phyloP scores from a whole-genome alignment of 2,113 vertebrate species.

The Entomyzon cyanotis region DNA sequence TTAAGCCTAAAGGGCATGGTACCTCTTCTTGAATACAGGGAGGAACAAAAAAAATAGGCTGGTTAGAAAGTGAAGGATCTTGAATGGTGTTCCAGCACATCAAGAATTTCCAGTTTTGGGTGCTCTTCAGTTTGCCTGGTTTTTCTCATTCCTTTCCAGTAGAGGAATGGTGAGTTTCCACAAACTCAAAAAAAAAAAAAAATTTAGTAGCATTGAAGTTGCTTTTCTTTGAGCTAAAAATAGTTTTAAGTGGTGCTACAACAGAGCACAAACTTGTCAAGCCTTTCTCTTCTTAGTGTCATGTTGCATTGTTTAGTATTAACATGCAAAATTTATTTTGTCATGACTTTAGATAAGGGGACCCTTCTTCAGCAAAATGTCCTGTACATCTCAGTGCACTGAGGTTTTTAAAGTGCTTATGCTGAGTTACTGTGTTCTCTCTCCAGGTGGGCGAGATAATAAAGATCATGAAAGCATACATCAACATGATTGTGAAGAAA shows the following conservation, averaged over 20 bases:
- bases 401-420: background rate
- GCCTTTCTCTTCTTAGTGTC: background rate
- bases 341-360: background rate
- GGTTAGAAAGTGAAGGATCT: background rate
- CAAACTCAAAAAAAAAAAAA: background rate
- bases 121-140: background rate
- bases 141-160: background rate
- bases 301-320: background rate
- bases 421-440: background rate
- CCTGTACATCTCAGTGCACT: background rate
- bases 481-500: conserved; percentile 94
- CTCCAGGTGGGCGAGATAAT: conserved; percentile 88
- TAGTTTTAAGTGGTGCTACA: background rate
- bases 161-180: background rate
- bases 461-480: conserved; percentile 95
- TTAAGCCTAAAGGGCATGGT: background rate
- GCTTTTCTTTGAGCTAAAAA: background rate
- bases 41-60: background rate
- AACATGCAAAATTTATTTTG: background rate
- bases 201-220: background rate
- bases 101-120: background rate
- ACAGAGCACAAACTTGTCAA: background rate
- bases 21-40: background rate
- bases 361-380: background rate
- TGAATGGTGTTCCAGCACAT: background rate